phyloP scores from a whole-genome alignment of 2,797 vertebrate species.

The Neosilurus hyrtlii region DNA sequence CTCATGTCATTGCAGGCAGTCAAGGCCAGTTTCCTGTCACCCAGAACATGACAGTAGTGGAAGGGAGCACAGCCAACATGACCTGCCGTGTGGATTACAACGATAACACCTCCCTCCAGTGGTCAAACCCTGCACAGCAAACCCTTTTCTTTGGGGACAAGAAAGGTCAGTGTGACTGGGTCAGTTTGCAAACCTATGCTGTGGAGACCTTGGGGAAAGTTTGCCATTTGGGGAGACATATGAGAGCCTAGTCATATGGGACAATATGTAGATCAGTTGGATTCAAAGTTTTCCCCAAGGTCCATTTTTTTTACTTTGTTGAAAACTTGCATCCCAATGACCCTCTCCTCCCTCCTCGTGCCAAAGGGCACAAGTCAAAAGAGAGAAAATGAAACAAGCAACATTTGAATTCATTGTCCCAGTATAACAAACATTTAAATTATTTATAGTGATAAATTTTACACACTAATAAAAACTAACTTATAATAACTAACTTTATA shows the following conservation, averaged over 20 bases:
- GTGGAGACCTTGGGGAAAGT: not conserved
- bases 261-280: not conserved
- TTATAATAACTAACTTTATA: not conserved
- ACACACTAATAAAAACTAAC: not conserved
- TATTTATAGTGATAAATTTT: not conserved
- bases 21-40: conserved; percentile 91
- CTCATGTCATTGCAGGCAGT: conserved; percentile 48
- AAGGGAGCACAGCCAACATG: conserved; percentile 92
- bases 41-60: conserved; percentile 93
- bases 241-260: conserved; percentile 15
- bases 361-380: not conserved
- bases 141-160: conserved; percentile 98
- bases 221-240: not conserved
- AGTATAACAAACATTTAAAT: not conserved
- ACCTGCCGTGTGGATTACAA: conserved; percentile 99
- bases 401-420: not conserved
- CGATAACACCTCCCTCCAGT: conserved; percentile 99
- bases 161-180: conserved; percentile 82
- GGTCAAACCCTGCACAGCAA: conserved; percentile 99
- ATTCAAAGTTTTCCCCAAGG: not conserved
- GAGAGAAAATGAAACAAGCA: not conserved
- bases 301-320: not conserved
- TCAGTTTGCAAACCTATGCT: conserved; percentile 6
- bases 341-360: not conserved
- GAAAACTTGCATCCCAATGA: not conserved